phyloP scores from a whole-genome alignment of 92 coral and sea anemone species.

The Micromussa lordhowensis region DNA sequence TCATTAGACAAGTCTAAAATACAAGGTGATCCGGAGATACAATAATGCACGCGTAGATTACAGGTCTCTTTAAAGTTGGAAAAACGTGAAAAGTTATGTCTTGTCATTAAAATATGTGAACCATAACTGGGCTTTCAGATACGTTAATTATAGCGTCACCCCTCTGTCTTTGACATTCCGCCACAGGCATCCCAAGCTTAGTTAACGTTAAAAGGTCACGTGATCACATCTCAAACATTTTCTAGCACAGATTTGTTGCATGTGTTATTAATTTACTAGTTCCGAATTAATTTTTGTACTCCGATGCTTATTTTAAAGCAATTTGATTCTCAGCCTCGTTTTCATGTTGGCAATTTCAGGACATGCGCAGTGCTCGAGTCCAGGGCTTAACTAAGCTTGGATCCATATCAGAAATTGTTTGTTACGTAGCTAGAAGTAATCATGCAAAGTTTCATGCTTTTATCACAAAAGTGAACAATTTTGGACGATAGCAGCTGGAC shows the following conservation, averaged over 20 bases:
- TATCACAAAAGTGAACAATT: not conserved
- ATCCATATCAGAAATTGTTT: conserved; percentile 62
- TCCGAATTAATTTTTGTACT: not conserved
- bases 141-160: not conserved
- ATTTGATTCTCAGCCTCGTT: not conserved
- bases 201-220: not conserved
- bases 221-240: not conserved
- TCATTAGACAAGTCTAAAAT: not conserved
- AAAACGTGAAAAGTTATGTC: not conserved
- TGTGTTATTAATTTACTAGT: not conserved
- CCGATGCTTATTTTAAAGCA: not conserved
- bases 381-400: conserved; percentile 51
- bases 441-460: conserved; percentile 25
- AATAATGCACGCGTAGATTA: not conserved
- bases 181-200: not conserved
- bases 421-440: conserved; percentile 40
- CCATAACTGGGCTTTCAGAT: not conserved
- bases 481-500: not conserved
- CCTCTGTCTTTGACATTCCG: not conserved
- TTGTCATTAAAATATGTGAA: not conserved
- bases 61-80: not conserved
- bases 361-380: conserved; percentile 67
- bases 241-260: not conserved
- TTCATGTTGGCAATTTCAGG: conserved; percentile 19
- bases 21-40: not conserved